phyloP scores from a whole-genome alignment of 2,113 vertebrate genomes.

The Cephalopterus ornatus region DNA sequence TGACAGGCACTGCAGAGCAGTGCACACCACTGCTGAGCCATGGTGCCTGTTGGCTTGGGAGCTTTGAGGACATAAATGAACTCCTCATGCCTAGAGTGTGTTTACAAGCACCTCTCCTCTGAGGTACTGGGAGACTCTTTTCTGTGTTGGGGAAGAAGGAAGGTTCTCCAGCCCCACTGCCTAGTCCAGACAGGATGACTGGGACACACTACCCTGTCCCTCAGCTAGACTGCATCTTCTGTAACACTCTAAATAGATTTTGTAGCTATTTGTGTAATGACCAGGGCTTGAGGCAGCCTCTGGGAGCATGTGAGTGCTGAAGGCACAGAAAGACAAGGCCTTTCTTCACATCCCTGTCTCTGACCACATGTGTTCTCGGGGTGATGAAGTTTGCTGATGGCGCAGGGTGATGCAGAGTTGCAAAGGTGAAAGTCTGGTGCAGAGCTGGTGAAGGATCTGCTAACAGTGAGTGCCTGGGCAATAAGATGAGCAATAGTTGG shows the following conservation, averaged over 20 bases:
- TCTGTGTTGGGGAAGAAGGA: background rate
- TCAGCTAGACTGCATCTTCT: background rate
- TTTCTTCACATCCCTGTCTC: background rate
- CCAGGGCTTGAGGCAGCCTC: background rate
- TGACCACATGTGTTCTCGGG: background rate
- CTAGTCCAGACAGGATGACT: background rate
- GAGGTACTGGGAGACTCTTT: background rate
- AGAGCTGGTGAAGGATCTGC: background rate
- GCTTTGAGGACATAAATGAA: background rate
- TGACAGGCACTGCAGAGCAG: background rate
- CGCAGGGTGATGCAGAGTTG: background rate
- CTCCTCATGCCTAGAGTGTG: background rate
- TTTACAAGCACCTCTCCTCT: background rate
- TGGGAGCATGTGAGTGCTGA: background rate
- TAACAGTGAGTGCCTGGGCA: background rate
- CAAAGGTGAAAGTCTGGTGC: background rate
- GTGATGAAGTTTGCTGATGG: background rate
- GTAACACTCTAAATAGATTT: background rate
- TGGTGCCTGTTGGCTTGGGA: rapidly evolving
- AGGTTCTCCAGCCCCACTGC: background rate
- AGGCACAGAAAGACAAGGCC: background rate
- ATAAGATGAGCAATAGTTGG: background rate
- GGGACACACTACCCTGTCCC: background rate
- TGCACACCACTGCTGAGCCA: background rate
- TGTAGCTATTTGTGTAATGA: background rate